Evolutionary conservation across 2,888 invertebrate species (phyloP), one percentile per base, ranked within the genome.

Genomic region (Smittia sp.): DNA sequence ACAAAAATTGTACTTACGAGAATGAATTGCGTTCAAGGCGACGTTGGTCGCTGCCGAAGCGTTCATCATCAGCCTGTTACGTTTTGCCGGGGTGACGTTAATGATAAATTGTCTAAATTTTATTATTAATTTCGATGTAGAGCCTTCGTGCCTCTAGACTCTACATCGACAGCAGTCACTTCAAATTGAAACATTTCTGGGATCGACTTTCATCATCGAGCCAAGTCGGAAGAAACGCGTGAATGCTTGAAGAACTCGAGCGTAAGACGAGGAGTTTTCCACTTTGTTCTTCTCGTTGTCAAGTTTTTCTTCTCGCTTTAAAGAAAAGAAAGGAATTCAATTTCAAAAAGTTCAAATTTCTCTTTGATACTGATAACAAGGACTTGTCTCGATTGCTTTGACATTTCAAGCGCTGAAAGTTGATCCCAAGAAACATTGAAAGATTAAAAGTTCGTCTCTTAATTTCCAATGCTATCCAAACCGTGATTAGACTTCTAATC

Each of bases 91-190:
- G n/a, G 63, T 63, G 63, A 63, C 63, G 13, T 63, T 63, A 63
- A 25, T 63, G 27, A 63, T 58, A 18, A 20, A 22, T 15, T 15
- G 4, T 18, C 24, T 3, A 3, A 58, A 58, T 58, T 27, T 20
- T 32, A 18, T 38, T 54, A 52, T 67, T 67, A 67, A 54, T 62
- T 68, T 73, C 52, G 27, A 27, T 75, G 63, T 69, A 75, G 68
- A 62, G 75, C 58, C 75, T 73, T 75, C 63, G 75, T 54, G 75
- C 75, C 75, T 73, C 75, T 75, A 68, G 75, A 75, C 75, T 62
- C 68, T 73, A 54, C 63, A 74, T 74, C 38, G 58, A 58, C 11
- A 62, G 4, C 27, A 63, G 24, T 63, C 63, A 63, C 63, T 63
- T 63, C 27, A 25, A 25, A 63, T 58, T 46, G 2, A 46, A 46